Evolutionary conservation across 1,140 invertebrate genomes (phyloP), one percentile per base, ranked within the genome.

Genomic region (Chironomus tepperi): DNA sequence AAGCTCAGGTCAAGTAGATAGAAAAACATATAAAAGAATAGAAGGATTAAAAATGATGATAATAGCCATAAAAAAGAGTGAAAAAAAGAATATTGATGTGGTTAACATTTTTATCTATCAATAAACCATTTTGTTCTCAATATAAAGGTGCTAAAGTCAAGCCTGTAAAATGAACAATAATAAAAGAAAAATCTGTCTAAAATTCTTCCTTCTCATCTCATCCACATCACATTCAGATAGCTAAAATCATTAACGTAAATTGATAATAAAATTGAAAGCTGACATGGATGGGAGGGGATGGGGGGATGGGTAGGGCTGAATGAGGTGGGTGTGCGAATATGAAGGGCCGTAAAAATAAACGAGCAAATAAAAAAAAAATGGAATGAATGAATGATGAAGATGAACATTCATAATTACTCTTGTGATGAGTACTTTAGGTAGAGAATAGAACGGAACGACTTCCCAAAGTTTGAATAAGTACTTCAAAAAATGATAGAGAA

Each of bases 361-460:
- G 24, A 34, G 24, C 24, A 34, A 34, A 34, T 34, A 34, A 34
- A 34, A 34, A 34, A 57, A n/a, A n/a, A 57, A 2, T 1, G 47
- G n/a, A n/a, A 57, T 12, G 47, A 70, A 70, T 70, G 65, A 70
- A 70, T 70, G 16, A 21, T 19, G 19, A 70, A 19, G 65, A 70
- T 19, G 65, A 70, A 70, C 65, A 70, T 70, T 70, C 65, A 70
- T 70, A 70, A 70, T 70, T 70, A 70, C 65, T 19, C 65, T 70
- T 70, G 16, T 70, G 47, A 70, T 19, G 18, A 70, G 65, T 70
- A 18, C 19, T 67, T 67, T 34, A 34, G 24, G n/a, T 67, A 19
- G 18, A 19, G 65, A 8, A 21, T 18, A 19, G 65, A 70, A 19
- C 9, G 9, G 47, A 57, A n/a, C 65, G 65, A 18, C 65, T 70